These are phyloP conservation scores for Miltochrista miniata DNA, from an alignment of 2,888 invertebrate species.

Conservation along the genomic window DNA sequence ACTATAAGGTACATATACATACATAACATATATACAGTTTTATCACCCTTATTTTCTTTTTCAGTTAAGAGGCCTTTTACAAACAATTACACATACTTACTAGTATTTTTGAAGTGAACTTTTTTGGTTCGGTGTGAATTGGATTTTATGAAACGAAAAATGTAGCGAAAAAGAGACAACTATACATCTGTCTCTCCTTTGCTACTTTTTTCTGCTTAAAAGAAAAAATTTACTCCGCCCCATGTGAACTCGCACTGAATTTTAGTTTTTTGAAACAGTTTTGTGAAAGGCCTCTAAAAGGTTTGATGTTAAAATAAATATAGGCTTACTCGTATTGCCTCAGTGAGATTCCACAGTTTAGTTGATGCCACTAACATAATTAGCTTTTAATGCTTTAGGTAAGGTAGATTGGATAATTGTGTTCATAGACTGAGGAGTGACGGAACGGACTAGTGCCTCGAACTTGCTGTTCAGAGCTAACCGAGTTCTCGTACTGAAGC, in stretches of 20 bases:
- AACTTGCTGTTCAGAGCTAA: constrained; percentile 26
- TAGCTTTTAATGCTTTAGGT: constrained; percentile 83
- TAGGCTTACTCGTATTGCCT: constrained; percentile 51
- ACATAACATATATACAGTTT: constrained; percentile 13
- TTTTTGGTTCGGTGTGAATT: too few relatives aligned
- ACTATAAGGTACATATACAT: constrained; percentile 30
- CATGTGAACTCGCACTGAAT: too few relatives aligned
- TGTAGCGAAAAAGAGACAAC: too few relatives aligned
- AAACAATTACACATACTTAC: too few relatives aligned
- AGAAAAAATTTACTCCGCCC: too few relatives aligned
- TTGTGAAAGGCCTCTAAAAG: neutral
- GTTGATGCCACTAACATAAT: constrained; percentile 80
- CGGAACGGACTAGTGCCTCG: constrained; percentile 31
- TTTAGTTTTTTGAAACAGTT: too few relatives aligned
- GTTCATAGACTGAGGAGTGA: constrained; percentile 77
- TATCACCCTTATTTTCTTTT: constrained; percentile 22
- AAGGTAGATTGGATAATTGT: constrained; percentile 82
- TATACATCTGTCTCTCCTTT: too few relatives aligned
- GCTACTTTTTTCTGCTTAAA: too few relatives aligned
- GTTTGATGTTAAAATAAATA: constrained; percentile 6
- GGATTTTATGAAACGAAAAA: too few relatives aligned
- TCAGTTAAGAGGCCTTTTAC: constrained; percentile 14
- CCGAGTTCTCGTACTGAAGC: constrained; percentile 27
- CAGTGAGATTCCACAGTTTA: constrained; percentile 68
- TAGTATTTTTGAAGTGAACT: too few relatives aligned